Conservation (phyloP, 2,888 invertebrate genomes). For the Sisyra terminalis region DNA sequence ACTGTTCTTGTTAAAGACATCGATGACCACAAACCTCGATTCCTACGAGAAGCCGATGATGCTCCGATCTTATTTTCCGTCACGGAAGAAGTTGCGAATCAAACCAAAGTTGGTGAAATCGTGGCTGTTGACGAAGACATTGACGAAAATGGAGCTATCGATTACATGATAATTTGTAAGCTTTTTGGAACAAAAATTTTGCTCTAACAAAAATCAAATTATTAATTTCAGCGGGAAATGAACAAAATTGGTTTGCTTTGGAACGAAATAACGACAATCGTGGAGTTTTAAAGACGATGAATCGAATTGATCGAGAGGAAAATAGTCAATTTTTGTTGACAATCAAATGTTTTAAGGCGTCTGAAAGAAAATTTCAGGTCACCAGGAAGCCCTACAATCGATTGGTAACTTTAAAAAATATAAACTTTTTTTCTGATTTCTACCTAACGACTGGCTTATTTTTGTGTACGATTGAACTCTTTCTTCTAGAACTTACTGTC, state of each 20-base stretch:
- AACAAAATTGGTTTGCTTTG: conserved; percentile 42
- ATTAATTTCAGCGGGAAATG: conserved; percentile 44
- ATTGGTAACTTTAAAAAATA: conserved; percentile 26
- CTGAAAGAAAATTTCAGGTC: conserved; percentile 18
- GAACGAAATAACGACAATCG: conserved; percentile 45
- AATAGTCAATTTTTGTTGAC: conserved; percentile 40
- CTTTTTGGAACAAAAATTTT: too few relatives aligned
- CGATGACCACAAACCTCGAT: conserved; percentile 64
- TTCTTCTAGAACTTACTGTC: too few relatives aligned
- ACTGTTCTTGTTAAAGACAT: conserved; percentile 52
- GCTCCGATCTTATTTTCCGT: conserved; percentile 43
- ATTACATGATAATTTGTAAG: conserved; percentile 50
- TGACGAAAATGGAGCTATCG: conserved; percentile 55
- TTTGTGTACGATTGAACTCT: too few relatives aligned
- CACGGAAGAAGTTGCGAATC: conserved; percentile 48
- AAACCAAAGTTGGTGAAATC: conserved; percentile 47
- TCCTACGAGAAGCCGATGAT: conserved; percentile 45
- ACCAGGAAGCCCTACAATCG: conserved; percentile 42
- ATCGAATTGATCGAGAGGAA: conserved; percentile 48
- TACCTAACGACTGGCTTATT: too few relatives aligned
- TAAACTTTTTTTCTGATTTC: too few relatives aligned
- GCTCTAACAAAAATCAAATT: too few relatives aligned
- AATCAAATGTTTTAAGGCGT: conserved; percentile 49
- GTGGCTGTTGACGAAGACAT: conserved; percentile 60
- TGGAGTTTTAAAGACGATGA: conserved; percentile 40